phyloP scores from a whole-genome alignment of 2,113 vertebrate genomes.

The Ictalurus furcatus region DNA sequence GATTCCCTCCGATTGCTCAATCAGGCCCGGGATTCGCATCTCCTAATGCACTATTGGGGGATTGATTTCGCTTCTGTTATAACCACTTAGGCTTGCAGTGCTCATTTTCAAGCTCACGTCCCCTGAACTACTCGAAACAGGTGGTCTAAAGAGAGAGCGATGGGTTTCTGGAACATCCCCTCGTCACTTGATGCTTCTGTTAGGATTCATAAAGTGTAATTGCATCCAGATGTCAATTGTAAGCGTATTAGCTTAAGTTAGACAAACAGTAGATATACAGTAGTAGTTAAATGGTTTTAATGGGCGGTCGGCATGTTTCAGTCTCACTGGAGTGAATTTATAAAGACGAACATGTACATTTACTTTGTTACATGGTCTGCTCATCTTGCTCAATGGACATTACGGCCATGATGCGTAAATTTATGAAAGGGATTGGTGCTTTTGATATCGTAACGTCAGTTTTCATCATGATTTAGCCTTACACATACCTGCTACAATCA shows the following conservation, averaged over 20 bases:
- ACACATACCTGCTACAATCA: background rate
- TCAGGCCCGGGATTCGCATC: conserved; percentile 41
- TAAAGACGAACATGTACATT: background rate
- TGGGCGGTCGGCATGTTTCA: background rate
- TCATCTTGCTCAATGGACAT: background rate
- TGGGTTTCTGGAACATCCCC: background rate
- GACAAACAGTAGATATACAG: background rate
- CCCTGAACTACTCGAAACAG: conserved; percentile 4
- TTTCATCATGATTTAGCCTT: background rate
- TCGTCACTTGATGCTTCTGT: background rate
- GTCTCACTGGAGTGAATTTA: background rate
- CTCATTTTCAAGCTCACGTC: conserved; percentile 41
- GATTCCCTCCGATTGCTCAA: conserved; percentile 48
- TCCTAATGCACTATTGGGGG: conserved; percentile 43
- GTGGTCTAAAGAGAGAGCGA: background rate
- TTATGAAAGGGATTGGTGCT: background rate
- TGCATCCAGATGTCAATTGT: background rate
- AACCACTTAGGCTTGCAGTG: conserved; percentile 41
- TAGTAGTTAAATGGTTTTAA: background rate
- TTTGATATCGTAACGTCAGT: background rate
- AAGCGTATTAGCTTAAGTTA: background rate
- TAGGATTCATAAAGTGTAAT: background rate
- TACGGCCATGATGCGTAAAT: background rate
- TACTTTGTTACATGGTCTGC: too few species aligned
- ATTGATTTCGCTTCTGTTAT: conserved; percentile 49